Evolutionary conservation across 2,888 invertebrate genomes (phyloP).

Genomic region (Rhagium mordax): DNA sequence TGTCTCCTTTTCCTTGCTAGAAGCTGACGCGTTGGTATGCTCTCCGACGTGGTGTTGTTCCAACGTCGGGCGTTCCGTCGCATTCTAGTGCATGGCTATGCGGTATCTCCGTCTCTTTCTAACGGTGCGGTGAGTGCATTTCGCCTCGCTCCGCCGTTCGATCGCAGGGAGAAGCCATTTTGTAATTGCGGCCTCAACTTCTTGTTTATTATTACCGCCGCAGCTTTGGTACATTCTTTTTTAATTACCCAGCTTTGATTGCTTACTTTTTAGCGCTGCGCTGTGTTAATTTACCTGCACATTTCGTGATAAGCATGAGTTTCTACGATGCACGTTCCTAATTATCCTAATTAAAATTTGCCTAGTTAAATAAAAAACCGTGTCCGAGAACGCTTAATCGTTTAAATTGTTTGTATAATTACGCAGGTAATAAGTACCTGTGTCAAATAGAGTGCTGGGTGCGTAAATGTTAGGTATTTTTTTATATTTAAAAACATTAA

Average conservation of each 20-base stretch:
- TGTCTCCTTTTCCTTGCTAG: slow-evolving; percentile 34
- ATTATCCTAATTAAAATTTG: neutral
- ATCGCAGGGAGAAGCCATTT: slow-evolving; percentile 65
- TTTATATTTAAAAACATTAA: no score
- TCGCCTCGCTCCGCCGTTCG: slow-evolving; percentile 44
- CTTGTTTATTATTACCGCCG: slow-evolving; percentile 46
- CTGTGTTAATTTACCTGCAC: neutral
- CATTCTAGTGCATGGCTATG: slow-evolving; percentile 41
- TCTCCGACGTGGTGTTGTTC: slow-evolving; percentile 42
- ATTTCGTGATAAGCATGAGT: no score
- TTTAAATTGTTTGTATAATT: neutral
- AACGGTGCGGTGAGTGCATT: slow-evolving; percentile 29
- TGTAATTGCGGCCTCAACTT: slow-evolving; percentile 59
- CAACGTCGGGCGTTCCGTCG: slow-evolving; percentile 50
- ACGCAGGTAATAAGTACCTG: neutral
- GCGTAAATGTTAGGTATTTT: no score
- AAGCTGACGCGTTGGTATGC: slow-evolving; percentile 54
- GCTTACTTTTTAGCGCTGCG: neutral
- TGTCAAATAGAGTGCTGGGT: no score
- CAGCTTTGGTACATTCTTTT: neutral
- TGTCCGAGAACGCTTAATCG: neutral
- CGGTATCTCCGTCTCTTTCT: slow-evolving; percentile 50
- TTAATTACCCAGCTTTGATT: neutral
- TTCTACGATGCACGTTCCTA: no score
- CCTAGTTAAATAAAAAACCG: neutral